Base-by-base conservation (phyloP, 2,113 vertebrate species). In the Thinocorus orbignyianus region DNA sequence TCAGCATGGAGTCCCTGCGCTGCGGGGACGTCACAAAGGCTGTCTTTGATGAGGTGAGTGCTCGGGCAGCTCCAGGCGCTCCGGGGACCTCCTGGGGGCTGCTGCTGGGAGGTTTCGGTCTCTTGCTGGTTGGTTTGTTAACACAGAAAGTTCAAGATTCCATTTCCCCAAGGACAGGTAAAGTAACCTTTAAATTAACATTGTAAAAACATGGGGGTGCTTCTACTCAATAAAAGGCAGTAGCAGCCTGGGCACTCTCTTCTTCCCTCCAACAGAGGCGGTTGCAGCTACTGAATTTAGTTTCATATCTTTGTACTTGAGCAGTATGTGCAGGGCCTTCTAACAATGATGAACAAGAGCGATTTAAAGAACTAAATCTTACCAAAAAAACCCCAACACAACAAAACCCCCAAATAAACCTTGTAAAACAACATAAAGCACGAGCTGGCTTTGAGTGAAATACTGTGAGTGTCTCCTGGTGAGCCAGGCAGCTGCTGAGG, bases 1-100 rank as follows among this genome's bases (percentile, higher is more conserved):
- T 98, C n/a, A 98, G 99, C 97, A 96, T 95, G 0, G 99, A 99
- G 13, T 97, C 95, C 1, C 44, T 99, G 44, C 98, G 99, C 51
- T 98, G 98, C 31, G 99, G 98, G 3, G 99, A 99, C 18, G 94
- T 99, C 26, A 97, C 98, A 44, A 98, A 93, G 48, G 97, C 97
- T 1, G 39, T 98, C 69, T 99, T 99, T 61, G 98, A 99, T 23
- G 99, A 99, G 95, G 99, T 99, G 91, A 97, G 92, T 72, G 31
- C 91, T 80, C 51, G 33, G 58, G 8, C 17, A 2, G 35, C 72
- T 81, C 35, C 77, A 26, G 39, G 14, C 66, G 55, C 44, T 84
- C 54, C 10, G 16, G 86, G 26, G 73, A n/a, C 8, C n/a, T 39
- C 37, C 39, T 16, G 2, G 7, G 13, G 2, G 4, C 7, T 9